phyloP scores from a whole-genome alignment of 2,888 invertebrate species.

The Syrista parreyssii region DNA sequence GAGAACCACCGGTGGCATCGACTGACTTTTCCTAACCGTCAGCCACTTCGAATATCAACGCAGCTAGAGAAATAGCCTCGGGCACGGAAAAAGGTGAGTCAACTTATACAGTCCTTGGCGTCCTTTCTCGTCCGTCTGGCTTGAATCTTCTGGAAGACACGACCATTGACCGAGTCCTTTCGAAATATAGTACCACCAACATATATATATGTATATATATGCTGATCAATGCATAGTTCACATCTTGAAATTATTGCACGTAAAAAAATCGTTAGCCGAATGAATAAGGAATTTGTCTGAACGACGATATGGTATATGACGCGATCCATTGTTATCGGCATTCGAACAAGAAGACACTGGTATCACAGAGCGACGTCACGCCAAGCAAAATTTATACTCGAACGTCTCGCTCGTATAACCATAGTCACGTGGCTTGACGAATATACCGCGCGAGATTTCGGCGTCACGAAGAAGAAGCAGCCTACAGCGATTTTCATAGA shows the following conservation, averaged over 20 bases:
- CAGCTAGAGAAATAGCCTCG: background rate
- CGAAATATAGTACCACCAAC: background rate
- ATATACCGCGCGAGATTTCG: slow-evolving; percentile 8
- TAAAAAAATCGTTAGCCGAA: background rate
- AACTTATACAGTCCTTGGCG: background rate
- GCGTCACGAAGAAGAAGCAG: slow-evolving; percentile 38
- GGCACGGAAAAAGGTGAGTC: background rate
- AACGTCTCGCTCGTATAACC: background rate
- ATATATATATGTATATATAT: background rate
- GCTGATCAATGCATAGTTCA: background rate
- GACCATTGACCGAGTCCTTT: too few relatives aligned
- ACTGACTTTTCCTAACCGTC: background rate
- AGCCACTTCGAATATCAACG: background rate
- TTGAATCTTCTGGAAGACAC: too few relatives aligned
- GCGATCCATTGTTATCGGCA: too few relatives aligned
- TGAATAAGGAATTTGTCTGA: background rate
- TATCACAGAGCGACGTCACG: background rate
- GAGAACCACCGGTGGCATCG: background rate
- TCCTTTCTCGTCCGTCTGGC: background rate
- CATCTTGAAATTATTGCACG: background rate
- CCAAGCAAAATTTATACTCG: background rate
- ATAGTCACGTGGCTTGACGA: background rate
- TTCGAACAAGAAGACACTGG: too few relatives aligned
- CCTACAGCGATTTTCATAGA: slow-evolving; percentile 52
- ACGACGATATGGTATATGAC: too few relatives aligned